phyloP scores from a whole-genome alignment of 2,113 vertebrate genomes.

The Paramisgurnus dabryanus region DNA sequence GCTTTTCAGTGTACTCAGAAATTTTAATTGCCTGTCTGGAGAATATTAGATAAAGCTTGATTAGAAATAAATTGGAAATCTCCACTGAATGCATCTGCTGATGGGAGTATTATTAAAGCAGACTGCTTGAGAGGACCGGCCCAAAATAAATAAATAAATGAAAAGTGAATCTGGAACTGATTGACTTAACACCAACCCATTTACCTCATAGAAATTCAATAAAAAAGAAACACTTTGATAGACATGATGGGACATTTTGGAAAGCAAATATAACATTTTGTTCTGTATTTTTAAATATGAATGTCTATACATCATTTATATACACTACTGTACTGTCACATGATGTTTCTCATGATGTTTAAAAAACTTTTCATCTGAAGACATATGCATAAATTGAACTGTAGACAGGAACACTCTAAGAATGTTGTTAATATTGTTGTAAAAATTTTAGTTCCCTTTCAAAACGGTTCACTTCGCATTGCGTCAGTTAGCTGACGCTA shows the following conservation, averaged over 20 bases:
- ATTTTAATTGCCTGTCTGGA: slow-evolving; percentile 81
- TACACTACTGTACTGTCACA: too few relatives aligned
- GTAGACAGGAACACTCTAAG: too few relatives aligned
- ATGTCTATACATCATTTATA: too few relatives aligned
- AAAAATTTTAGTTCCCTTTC: too few relatives aligned
- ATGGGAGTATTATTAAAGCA: slow-evolving; percentile 71
- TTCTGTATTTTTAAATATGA: neutral
- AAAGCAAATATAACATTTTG: neutral
- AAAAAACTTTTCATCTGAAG: too few relatives aligned
- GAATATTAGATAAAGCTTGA: slow-evolving; percentile 82
- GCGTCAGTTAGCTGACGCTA: too few relatives aligned
- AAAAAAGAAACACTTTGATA: neutral
- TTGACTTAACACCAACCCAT: slow-evolving; percentile 64
- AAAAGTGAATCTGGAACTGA: slow-evolving; percentile 60
- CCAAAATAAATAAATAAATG: slow-evolving; percentile 58
- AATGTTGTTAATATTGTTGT: too few relatives aligned
- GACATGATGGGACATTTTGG: slow-evolving; percentile 22
- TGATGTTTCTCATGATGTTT: too few relatives aligned
- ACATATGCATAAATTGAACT: too few relatives aligned
- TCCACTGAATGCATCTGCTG: slow-evolving; percentile 74
- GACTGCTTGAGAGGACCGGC: slow-evolving; percentile 63
- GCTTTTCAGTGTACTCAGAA: slow-evolving; percentile 77
- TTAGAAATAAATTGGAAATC: slow-evolving; percentile 83
- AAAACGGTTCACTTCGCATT: too few relatives aligned
- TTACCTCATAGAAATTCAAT: slow-evolving; percentile 20